Percentiles rank a stretch among this genome's conserved stretches.
Conservation (phyloP, 2,888 invertebrate genomes). For the Micropterix aruncella region DNA sequence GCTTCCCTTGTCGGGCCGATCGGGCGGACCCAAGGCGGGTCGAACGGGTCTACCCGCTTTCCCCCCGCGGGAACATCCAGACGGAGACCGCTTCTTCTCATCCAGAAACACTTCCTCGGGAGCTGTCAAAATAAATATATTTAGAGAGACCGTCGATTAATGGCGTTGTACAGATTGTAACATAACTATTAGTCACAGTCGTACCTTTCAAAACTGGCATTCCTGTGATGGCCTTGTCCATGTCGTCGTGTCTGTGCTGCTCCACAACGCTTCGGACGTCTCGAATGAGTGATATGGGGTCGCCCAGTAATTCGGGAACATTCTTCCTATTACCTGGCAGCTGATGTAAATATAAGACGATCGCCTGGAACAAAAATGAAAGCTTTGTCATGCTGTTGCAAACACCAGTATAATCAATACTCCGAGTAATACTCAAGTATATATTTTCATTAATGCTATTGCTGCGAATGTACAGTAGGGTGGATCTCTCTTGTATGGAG, state of each 20-base stretch:
- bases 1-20: slow-evolving; percentile 26
- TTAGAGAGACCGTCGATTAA: no score
- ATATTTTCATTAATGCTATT: no score
- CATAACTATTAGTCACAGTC: not conserved
- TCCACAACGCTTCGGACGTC: slow-evolving; percentile 83
- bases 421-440: no score
- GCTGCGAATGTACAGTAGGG: no score
- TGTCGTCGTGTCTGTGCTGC: slow-evolving; percentile 76
- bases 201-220: slow-evolving; percentile 53
- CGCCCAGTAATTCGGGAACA: slow-evolving; percentile 78
- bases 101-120: slow-evolving; percentile 25
- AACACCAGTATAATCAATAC: no score
- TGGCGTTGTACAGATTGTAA: no score
- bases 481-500: no score
- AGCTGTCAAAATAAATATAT: slow-evolving; percentile 17
- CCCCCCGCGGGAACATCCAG: slow-evolving; percentile 9
- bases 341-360: slow-evolving; percentile 83
- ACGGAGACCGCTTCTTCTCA: slow-evolving; percentile 26
- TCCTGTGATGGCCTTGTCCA: slow-evolving; percentile 73
- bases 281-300: slow-evolving; percentile 78
- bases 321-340: slow-evolving; percentile 82
- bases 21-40: slow-evolving; percentile 17
- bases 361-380: slow-evolving; percentile 39
- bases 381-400: no score
- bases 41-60: slow-evolving; percentile 18